Percentiles rank a stretch among this genome's conserved stretches.
Evolutionary conservation across 2,797 vertebrate genomes (phyloP).

Genomic region (Hippopotamyrus pictus): DNA sequence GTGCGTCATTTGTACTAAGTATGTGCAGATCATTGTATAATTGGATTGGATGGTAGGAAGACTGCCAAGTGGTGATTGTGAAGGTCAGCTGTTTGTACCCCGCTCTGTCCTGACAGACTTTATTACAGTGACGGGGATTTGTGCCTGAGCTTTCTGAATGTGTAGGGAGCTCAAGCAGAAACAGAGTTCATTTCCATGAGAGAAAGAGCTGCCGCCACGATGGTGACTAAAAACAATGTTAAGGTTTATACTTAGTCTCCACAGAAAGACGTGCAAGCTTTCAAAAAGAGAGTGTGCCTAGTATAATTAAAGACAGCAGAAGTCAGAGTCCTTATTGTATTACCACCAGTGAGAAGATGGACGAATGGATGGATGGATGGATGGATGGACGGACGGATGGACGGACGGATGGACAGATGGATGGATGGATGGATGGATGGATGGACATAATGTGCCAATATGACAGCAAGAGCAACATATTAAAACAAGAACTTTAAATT

Average conservation of each 20-base stretch:
- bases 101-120: background rate
- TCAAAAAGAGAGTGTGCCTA: background rate
- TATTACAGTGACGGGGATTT: background rate
- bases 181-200: background rate
- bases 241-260: background rate
- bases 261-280: background rate
- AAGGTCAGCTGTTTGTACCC: background rate
- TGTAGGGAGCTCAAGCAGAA: background rate
- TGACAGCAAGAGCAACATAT: slow-evolving; percentile 17
- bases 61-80: background rate
- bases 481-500: slow-evolving; percentile 11
- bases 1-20: background rate
- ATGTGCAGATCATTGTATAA: background rate
- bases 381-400: background rate
- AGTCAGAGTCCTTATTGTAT: background rate
- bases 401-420: background rate
- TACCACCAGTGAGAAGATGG: background rate
- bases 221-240: too few relatives aligned
- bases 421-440: background rate
- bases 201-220: background rate
- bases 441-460: background rate
- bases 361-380: background rate
- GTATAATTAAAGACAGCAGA: background rate
- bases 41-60: background rate
- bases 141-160: background rate